These are phyloP conservation scores for Drosophila colorata DNA, from an alignment of 2,888 invertebrate genomes.

Conservation along the genomic window DNA sequence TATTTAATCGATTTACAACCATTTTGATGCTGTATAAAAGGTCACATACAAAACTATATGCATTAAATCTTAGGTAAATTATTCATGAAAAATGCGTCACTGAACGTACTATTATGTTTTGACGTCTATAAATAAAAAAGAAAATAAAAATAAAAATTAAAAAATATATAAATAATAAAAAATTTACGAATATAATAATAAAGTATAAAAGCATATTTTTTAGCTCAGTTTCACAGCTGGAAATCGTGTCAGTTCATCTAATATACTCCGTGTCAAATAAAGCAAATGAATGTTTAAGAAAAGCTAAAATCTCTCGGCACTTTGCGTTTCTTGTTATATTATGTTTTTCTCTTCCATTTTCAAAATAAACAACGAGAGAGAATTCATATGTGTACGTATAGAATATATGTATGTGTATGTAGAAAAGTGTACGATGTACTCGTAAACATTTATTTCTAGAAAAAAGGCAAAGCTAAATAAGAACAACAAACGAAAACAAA, in stretches of 20 bases:
- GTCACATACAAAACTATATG: too few species aligned
- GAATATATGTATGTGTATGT: slow-evolving; percentile 3
- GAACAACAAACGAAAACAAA: slow-evolving; percentile 21
- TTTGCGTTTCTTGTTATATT: background rate
- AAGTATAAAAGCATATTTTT: background rate
- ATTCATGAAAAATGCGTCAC: too few species aligned
- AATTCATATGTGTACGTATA: background rate
- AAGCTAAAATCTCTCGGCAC: background rate
- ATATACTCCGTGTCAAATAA: background rate
- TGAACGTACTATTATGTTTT: too few species aligned
- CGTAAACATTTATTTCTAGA: slow-evolving; percentile 19
- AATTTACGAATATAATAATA: too few species aligned
- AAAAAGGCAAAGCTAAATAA: slow-evolving; percentile 19
- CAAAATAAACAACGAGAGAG: slow-evolving; percentile 19
- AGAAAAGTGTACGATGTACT: background rate
- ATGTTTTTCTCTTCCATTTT: slow-evolving; percentile 8
- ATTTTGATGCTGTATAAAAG: too few species aligned
- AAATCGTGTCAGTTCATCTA: too few species aligned
- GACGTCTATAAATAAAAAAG: too few species aligned
- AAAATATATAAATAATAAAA: too few species aligned
- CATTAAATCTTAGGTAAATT: too few species aligned
- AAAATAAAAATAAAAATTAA: too few species aligned
- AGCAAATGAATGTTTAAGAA: background rate
- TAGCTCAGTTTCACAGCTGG: background rate
- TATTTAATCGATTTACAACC: too few species aligned